Base-by-base conservation (phyloP, 2,888 invertebrate genomes). In the Oligia fasciuncula region DNA sequence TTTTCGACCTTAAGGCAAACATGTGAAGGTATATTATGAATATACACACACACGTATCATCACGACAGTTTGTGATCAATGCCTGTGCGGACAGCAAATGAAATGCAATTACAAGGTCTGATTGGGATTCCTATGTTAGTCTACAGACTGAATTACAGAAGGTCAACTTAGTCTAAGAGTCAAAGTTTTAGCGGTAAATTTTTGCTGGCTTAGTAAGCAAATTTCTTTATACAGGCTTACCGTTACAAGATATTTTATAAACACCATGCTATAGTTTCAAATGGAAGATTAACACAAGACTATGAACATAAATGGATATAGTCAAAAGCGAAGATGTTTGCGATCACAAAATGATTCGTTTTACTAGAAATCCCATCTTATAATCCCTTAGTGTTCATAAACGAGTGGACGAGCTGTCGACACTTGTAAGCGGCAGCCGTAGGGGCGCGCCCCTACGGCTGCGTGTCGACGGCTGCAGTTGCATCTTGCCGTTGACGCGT, bases 91-190 rank as follows among this genome's bases (percentile, higher is more conserved):
- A 79, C 63, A 76, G 62, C 73, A 79, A 79, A 79, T 83, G 70
- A 69, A 79, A 85, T 71, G 73, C 54, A 79, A 79, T 85, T 76
- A 73, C 79, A 76, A 76, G 71, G 76, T 49, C 71, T 85, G 79
- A 82, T 79, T 76, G 76, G 62, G 62, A 82, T 85, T 76, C 65
- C 77, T 65, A 35, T 43, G 29, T 65, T 35, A 74, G 2, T 40
- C 0, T n/a, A 65, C 17, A 73, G 17, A 67, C 1, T 43, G 0
- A 40, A 46, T 6, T 4, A 5, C 13, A 85, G 73, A 84, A 81
- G 73, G 5, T 51, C 13, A 35, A 76, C 11, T 51, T 29, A 23
- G 2, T 14, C n/a, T 67, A 19, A n/a, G 1, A 71, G 17, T n/a
- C 17, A 11, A 43, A 57, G 4, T 11, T 43, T 60, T 11, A 51